Percentiles rank a stretch among this genome's conserved stretches.
Evolutionary conservation across 2,888 invertebrate genomes (phyloP).

Genomic region (Chromoteleia sp.): DNA sequence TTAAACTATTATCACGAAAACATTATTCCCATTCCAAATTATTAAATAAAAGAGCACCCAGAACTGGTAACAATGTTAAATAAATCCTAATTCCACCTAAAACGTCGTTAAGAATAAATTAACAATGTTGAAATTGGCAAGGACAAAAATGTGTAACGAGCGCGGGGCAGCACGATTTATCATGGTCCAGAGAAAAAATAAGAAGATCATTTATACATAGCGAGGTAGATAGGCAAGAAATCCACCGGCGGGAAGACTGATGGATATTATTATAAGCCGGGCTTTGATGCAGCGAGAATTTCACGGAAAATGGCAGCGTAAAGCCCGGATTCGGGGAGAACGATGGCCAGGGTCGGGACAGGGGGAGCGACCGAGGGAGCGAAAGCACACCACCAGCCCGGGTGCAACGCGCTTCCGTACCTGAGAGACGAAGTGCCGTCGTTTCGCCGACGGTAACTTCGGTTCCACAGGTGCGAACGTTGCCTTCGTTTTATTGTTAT

Average conservation of each 20-base stretch:
- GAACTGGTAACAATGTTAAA: too few species aligned
- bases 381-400: neutral
- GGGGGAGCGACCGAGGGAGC: neutral
- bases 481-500: slow-evolving; percentile 10
- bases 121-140: slow-evolving; percentile 9
- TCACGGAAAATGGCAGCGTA: slow-evolving; percentile 55
- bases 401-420: slow-evolving; percentile 7
- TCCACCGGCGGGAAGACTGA: slow-evolving; percentile 62
- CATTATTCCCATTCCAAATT: too few species aligned
- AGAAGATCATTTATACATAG: slow-evolving; percentile 67
- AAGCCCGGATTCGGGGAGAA: slow-evolving; percentile 55
- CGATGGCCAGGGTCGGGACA: slow-evolving; percentile 10
- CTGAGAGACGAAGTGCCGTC: slow-evolving; percentile 16
- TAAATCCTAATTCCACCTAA: slow-evolving; percentile 12
- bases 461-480: slow-evolving; percentile 28
- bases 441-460: slow-evolving; percentile 6
- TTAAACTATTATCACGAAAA: too few species aligned
- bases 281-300: slow-evolving; percentile 60
- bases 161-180: slow-evolving; percentile 58
- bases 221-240: slow-evolving; percentile 61
- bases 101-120: slow-evolving; percentile 16
- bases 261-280: slow-evolving; percentile 69
- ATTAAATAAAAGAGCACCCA: too few species aligned
- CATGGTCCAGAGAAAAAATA: slow-evolving; percentile 50
- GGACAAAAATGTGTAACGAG: slow-evolving; percentile 48